Conservation (phyloP, 1,140 invertebrate species). For the Cotesia glomerata region DNA sequence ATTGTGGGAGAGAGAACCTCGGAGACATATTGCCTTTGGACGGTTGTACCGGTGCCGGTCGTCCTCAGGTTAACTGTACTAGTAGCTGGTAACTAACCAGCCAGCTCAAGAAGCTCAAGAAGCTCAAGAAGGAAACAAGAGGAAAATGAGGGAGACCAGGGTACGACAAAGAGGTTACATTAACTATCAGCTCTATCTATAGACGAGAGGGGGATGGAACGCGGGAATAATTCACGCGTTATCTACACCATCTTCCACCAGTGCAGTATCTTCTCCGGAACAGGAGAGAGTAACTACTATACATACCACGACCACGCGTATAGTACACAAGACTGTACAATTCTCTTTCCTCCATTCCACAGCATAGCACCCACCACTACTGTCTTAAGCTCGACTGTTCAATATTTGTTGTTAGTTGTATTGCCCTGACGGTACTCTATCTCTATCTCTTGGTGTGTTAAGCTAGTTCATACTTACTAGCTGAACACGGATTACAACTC, state of each 20-base stretch:
- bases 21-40: not conserved
- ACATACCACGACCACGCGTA: slow-evolving; percentile 26
- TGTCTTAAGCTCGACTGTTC: too few species aligned
- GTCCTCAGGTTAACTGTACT: not conserved
- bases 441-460: not conserved
- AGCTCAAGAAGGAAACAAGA: not conserved
- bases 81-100: slow-evolving; percentile 7
- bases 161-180: slow-evolving; percentile 39
- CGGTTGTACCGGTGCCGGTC: too few species aligned
- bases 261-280: slow-evolving; percentile 52
- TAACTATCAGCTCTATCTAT: slow-evolving; percentile 43
- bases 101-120: slow-evolving; percentile 9
- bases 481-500: slow-evolving; percentile 36
- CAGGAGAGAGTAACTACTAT: slow-evolving; percentile 37
- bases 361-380: too few species aligned
- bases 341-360: too few species aligned
- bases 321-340: too few species aligned
- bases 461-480: slow-evolving; percentile 34
- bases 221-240: slow-evolving; percentile 62
- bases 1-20: slow-evolving; percentile 9
- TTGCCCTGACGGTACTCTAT: too few species aligned
- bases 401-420: too few species aligned
- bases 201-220: slow-evolving; percentile 53
- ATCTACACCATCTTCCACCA: slow-evolving; percentile 56
- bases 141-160: slow-evolving; percentile 39